Base-by-base conservation (phyloP, 2,888 invertebrate genomes). In the Polia nebulosa region DNA sequence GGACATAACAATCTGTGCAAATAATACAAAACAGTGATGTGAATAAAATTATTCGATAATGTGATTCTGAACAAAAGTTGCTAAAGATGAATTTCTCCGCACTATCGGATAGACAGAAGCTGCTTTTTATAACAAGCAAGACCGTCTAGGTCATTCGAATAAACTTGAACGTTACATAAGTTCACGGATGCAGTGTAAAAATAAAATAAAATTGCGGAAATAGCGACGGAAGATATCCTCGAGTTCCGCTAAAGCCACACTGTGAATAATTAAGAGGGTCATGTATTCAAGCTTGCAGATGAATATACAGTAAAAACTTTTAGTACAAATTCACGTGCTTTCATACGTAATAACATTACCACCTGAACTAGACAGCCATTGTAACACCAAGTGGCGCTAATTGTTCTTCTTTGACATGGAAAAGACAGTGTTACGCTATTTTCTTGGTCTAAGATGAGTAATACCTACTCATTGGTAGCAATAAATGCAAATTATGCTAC, bases 1-100 rank as follows among this genome's bases (percentile, higher is more conserved):
- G 29, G 61, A 49, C 63, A 49, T 47, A 57, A 76, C 81, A 83
- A 80, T 79, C 82, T 85, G 84, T 83, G 70, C 84, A 87, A 86
- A 87, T 84, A 86, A 76, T 55, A 44, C 29, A 55, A 58, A 66
- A 58, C 73, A 75, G 73, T 71, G 84, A 13, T 80, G 80, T 67
- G 41, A 34, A 17, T 39, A 8, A 6, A 6, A 7, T 20, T 20
- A 44, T 11, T 44, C 20, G 44, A 44, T 3, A n/a, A n/a, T n/a
- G n/a, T n/a, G n/a, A n/a, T n/a, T n/a, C n/a, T n/a, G n/a, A n/a
- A n/a, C n/a, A n/a, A n/a, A n/a, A n/a, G n/a, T n/a, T n/a, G n/a
- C n/a, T n/a, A n/a, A n/a, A n/a, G n/a, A n/a, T n/a, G n/a, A n/a
- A n/a, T 25, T 47, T 47, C 13, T 5, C 45, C 13, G 22, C 15